These are phyloP conservation scores for Xenotilapia longispinis DNA, from an alignment of 2,113 vertebrate genomes.

Conservation along the genomic window DNA sequence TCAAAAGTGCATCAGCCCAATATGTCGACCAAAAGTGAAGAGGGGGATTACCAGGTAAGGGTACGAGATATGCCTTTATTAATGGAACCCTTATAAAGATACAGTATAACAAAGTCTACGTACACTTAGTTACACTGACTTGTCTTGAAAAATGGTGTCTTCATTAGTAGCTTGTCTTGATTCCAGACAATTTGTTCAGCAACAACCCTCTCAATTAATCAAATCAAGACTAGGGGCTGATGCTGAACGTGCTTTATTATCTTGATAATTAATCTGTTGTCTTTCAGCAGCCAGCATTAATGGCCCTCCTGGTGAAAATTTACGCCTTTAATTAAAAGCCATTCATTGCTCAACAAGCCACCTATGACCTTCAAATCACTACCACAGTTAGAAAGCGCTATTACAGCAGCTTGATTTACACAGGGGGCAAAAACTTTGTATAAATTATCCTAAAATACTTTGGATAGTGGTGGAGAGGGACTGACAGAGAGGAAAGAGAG, in stretches of 20 bases:
- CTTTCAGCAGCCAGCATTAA: not conserved
- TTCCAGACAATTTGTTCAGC: not conserved
- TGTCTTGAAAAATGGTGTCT: not conserved
- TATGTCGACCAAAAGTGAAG: not conserved
- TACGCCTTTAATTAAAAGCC: conserved; percentile 36
- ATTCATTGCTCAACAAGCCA: conserved; percentile 20
- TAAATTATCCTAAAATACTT: not conserved
- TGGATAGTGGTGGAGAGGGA: not conserved
- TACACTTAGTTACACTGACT: not conserved
- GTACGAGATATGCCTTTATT: not conserved
- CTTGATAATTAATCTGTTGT: conserved; percentile 34
- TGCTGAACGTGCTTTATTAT: conserved; percentile 22
- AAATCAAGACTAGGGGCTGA: not conserved
- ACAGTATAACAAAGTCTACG: not conserved
- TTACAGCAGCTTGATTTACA: not conserved
- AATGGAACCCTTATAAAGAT: not conserved
- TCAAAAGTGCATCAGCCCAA: not conserved
- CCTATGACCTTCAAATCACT: conserved; percentile 33
- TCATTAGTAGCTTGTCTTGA: not conserved
- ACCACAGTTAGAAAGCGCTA: not conserved
- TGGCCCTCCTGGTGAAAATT: conserved; percentile 1
- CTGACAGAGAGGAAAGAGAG: not conserved
- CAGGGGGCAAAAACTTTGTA: not conserved
- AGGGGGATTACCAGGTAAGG: not conserved
- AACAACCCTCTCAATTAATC: not conserved